Percentiles rank a stretch among this genome's conserved stretches.
These are phyloP conservation scores for Helicoverpa zea DNA, from an alignment of 1,140 invertebrate genomes.

Conservation along the genomic window DNA sequence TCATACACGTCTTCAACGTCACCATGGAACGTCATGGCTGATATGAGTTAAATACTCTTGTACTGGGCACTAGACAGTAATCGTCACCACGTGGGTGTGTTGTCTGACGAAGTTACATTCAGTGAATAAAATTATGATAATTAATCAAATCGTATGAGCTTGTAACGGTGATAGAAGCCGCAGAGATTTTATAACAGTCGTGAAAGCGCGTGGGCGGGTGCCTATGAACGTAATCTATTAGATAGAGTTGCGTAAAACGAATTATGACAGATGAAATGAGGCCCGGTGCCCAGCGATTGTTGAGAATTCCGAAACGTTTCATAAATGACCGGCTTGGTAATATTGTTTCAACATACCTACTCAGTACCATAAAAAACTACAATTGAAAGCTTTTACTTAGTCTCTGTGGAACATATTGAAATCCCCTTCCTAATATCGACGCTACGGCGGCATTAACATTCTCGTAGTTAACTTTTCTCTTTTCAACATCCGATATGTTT, in stretches of 20 bases:
- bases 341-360: conserved; percentile 3
- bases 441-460: no score
- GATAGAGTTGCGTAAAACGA: conserved; percentile 56
- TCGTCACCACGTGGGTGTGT: conserved; percentile 52
- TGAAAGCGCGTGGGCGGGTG: conserved; percentile 59
- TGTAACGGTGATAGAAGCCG: conserved; percentile 34
- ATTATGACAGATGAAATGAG: conserved; percentile 53
- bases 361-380: neutral
- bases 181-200: conserved; percentile 34
- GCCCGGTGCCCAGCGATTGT: conserved; percentile 36
- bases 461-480: neutral
- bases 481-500: conserved; percentile 37
- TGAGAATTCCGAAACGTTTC: conserved; percentile 34
- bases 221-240: conserved; percentile 41
- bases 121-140: conserved; percentile 63
- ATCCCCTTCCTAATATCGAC: neutral
- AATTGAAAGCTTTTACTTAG: conserved; percentile 1
- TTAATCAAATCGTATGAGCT: conserved; percentile 58
- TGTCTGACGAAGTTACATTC: conserved; percentile 47
- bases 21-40: no score
- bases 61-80: neutral
- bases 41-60: no score
- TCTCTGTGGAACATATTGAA: neutral
- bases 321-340: conserved; percentile 16
- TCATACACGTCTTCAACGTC: no score